Evolutionary conservation across 1,140 invertebrate species (phyloP).

Genomic region (Neotoxoptera formosana): DNA sequence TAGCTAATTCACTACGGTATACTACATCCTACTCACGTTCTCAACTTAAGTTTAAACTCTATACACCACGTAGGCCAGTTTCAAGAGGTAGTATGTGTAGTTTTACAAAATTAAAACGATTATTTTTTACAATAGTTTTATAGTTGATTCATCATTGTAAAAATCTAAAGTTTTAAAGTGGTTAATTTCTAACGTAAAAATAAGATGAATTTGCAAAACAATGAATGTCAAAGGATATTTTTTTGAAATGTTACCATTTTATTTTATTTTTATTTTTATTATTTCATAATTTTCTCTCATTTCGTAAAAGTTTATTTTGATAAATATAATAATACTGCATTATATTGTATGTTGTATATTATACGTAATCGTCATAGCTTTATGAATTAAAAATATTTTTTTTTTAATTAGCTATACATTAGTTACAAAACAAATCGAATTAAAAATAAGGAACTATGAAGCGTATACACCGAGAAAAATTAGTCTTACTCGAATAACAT

Average conservation of each 20-base stretch:
- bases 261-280: background rate
- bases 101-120: background rate
- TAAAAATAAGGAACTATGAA: background rate
- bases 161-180: background rate
- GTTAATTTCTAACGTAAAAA: background rate
- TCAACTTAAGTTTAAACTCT: too few relatives aligned
- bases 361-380: too few relatives aligned
- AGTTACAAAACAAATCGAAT: too few relatives aligned
- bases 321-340: too few relatives aligned
- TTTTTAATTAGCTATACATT: too few relatives aligned
- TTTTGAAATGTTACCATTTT: background rate
- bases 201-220: background rate
- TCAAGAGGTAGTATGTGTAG: background rate
- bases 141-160: background rate
- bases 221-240: background rate
- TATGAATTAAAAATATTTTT: too few relatives aligned
- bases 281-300: background rate
- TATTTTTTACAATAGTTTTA: background rate
- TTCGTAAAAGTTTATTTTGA: background rate
- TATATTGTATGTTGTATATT: too few relatives aligned
- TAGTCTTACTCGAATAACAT: background rate
- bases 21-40: too few relatives aligned
- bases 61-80: background rate
- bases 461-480: background rate
- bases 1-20: too few relatives aligned